phyloP scores from a whole-genome alignment of 1,140 invertebrate species.

The Plodia interpunctella region DNA sequence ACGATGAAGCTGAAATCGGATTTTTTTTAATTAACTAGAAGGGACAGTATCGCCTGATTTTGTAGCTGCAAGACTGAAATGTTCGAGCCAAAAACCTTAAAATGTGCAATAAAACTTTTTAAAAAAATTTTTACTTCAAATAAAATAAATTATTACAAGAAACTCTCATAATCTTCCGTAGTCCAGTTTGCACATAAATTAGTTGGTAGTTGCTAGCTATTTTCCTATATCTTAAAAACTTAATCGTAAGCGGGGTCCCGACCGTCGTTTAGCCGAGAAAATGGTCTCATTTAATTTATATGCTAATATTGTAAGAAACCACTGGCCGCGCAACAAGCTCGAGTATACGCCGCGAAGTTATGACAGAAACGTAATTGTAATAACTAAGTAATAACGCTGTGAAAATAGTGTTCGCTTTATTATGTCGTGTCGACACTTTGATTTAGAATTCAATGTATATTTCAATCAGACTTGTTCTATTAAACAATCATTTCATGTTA shows the following conservation, averaged over 20 bases:
- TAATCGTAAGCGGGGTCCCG: slow-evolving; percentile 36
- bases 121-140: too few relatives aligned
- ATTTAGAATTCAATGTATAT: background rate
- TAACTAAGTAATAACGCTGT: background rate
- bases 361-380: slow-evolving; percentile 13
- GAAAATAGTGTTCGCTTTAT: background rate
- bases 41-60: too few relatives aligned
- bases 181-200: background rate
- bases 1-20: too few relatives aligned
- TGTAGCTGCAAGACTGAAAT: too few relatives aligned
- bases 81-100: too few relatives aligned
- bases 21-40: too few relatives aligned
- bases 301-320: slow-evolving; percentile 40
- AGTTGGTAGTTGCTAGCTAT: background rate
- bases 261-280: slow-evolving; percentile 33
- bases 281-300: slow-evolving; percentile 53
- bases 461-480: too few relatives aligned
- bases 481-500: too few relatives aligned
- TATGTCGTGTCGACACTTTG: background rate
- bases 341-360: slow-evolving; percentile 11
- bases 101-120: too few relatives aligned
- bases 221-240: slow-evolving; percentile 32
- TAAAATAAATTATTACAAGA: too few relatives aligned
- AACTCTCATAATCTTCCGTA: too few relatives aligned
- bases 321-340: slow-evolving; percentile 12